Base-by-base conservation (phyloP, 2,888 invertebrate species). In the Toxonevra muliebris region DNA sequence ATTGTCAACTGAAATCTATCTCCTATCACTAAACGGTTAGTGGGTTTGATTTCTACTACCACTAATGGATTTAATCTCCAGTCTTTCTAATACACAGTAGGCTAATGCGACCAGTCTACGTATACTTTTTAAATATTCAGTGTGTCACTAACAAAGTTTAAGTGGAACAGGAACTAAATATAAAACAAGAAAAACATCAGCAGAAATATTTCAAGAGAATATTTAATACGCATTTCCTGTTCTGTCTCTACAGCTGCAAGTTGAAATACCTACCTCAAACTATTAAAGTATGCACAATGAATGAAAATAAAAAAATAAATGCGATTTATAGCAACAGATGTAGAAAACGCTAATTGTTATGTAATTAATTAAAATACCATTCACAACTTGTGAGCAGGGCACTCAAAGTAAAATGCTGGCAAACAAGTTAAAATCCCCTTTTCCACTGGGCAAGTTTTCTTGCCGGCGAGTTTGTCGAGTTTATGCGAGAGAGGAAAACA, bases 341-440 rank as follows among this genome's bases (percentile, higher is more conserved):
- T 41, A 12, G 50, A 62, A 57, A 50, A 55, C 61, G 65, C 59
- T 69, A 69, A 71, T 71, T 71, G 69, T 69, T 71, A 64, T 66
- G 69, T 66, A 71, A 71, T 71, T 68, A 71, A 69, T 71, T 69
- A 69, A 71, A 69, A 58, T 64, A 63, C 61, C 66, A 71, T 71
- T 69, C 69, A 69, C 60, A 71, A 65, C 60, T 57, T 61, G 65
- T 67, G 60, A n/a, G 17, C 30, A 45, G 17, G 10, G 8, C 11
- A 42, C 30, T 30, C 30, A 30, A 30, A 30, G 30, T 4, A 30
- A 30, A 30, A 30, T 15, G 11, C 17, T 5, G 7, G 55, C 53
- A 1, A 17, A n/a, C 50, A 58, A 15, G 30, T 17, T 20, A 64
- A 60, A 40, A 52, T 54, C 13, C 30, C n/a, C n/a, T n/a, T n/a